Conservation (phyloP, 2,113 vertebrate genomes). For the Todiramphus chloris region DNA sequence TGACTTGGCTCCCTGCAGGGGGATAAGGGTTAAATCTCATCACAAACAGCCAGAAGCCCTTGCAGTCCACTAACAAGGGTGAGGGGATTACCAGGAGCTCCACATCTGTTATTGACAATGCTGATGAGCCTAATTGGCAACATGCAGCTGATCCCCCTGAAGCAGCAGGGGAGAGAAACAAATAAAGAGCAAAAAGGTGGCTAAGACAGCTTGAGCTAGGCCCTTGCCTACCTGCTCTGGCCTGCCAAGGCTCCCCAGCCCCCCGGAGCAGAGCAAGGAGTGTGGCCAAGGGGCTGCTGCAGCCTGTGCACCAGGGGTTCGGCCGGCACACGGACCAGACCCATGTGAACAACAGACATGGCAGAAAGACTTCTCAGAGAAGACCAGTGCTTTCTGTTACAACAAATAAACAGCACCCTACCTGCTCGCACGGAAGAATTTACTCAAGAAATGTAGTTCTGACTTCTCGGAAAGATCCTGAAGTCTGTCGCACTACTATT, state of each 20-base stretch:
- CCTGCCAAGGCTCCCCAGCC: neutral
- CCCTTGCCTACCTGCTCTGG: neutral
- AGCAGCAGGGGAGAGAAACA: conserved; percentile 50
- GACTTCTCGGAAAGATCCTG: neutral
- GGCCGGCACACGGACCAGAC: neutral
- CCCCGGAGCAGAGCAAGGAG: neutral
- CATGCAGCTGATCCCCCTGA: conserved; percentile 54
- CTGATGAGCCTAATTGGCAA: conserved; percentile 65
- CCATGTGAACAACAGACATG: fast-evolving
- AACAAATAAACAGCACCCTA: neutral
- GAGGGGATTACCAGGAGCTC: conserved; percentile 49
- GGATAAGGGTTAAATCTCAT: conserved; percentile 38
- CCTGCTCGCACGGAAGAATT: neutral
- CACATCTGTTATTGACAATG: conserved; percentile 66
- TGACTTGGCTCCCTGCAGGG: neutral
- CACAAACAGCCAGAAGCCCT: conserved; percentile 54
- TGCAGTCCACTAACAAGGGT: conserved; percentile 45
- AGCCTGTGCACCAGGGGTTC: too few relatives aligned
- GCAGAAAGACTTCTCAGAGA: neutral
- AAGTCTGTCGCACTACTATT: neutral
- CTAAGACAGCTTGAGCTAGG: neutral
- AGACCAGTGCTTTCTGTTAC: neutral
- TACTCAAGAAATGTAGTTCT: neutral
- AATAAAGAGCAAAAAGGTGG: conserved; percentile 40
- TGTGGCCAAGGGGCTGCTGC: neutral